A percentile compares a stretch with the other conserved stretches of the same genome.
phyloP scores from a whole-genome alignment of 2,888 invertebrate species.

The Cremastinae sp. region DNA sequence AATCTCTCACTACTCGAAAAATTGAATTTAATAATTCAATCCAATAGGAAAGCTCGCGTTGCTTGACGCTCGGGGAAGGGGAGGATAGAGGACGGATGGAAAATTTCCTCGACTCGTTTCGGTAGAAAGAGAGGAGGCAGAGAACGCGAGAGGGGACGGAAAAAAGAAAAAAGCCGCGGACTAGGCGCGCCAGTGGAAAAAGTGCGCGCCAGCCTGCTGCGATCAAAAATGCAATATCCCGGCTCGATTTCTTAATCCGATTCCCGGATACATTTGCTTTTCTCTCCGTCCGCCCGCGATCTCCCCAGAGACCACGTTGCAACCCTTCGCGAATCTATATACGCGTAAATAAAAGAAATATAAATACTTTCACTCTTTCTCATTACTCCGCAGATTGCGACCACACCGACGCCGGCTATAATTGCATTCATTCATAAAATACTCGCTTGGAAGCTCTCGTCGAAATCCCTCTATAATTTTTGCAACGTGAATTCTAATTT shows the following conservation, averaged over 20 bases:
- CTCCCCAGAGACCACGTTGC: constrained; percentile 35
- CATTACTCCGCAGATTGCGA: constrained; percentile 21
- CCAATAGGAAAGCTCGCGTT: constrained; percentile 75
- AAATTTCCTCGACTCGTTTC: constrained; percentile 23
- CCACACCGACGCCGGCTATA: constrained; percentile 32
- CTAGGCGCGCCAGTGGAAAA: constrained; percentile 31
- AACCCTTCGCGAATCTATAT: constrained; percentile 28
- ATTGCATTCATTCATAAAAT: constrained; percentile 42
- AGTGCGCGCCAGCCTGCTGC: constrained; percentile 62
- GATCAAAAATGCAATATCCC: constrained; percentile 80
- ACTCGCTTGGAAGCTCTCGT: constrained; percentile 2
- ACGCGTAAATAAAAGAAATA: constrained; percentile 3
- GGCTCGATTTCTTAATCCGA: constrained; percentile 79
- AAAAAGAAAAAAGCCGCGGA: constrained; percentile 25
- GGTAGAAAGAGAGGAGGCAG: constrained; percentile 58
- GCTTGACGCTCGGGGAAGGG: constrained; percentile 59
- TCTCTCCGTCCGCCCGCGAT: constrained; percentile 31
- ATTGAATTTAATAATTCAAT: constrained; percentile 81
- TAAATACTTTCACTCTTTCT: constrained; percentile 40
- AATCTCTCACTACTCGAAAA: constrained; percentile 80
- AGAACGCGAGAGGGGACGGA: constrained; percentile 41
- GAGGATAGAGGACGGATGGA: neutral
- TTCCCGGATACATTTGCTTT: constrained; percentile 67
- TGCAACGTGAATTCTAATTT: neutral
- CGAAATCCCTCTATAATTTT: neutral